Conservation (phyloP, 92 coral and sea anemone species). For the Epizoanthus rinbou region DNA sequence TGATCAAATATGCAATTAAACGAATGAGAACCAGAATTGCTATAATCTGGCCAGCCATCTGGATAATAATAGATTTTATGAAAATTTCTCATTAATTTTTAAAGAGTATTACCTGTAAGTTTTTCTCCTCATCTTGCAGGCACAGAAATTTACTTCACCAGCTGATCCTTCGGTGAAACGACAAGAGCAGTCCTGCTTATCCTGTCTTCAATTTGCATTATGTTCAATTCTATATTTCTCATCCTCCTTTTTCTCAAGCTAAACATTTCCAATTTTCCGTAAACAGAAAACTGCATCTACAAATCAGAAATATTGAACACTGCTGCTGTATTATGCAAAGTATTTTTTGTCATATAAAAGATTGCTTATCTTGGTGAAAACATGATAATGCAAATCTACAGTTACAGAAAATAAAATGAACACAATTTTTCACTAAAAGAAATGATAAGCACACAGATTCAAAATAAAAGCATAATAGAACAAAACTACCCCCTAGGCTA, state of each 20-base stretch:
- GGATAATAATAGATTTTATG: slow-evolving; percentile 44
- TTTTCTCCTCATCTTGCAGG: slow-evolving; percentile 28
- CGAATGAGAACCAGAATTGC: slow-evolving; percentile 43
- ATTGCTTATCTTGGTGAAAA: slow-evolving; percentile 39
- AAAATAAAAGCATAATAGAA: slow-evolving; percentile 12
- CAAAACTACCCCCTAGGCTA: slow-evolving; percentile 9
- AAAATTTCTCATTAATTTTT: slow-evolving; percentile 45
- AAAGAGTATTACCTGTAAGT: slow-evolving; percentile 34
- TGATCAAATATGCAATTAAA: slow-evolving; percentile 42
- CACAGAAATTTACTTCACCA: neutral
- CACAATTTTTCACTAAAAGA: slow-evolving; percentile 24
- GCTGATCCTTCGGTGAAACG: neutral
- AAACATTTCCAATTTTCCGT: slow-evolving; percentile 41
- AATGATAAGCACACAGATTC: neutral
- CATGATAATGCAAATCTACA: slow-evolving; percentile 41
- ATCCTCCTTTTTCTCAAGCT: slow-evolving; percentile 15
- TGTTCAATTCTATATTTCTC: slow-evolving; percentile 13
- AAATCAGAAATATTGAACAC: slow-evolving; percentile 40
- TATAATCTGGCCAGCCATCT: slow-evolving; percentile 47
- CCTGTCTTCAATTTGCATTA: slow-evolving; percentile 25
- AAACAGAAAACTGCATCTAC: slow-evolving; percentile 41
- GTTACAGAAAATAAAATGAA: slow-evolving; percentile 35
- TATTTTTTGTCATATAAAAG: slow-evolving; percentile 33
- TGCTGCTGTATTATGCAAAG: slow-evolving; percentile 33
- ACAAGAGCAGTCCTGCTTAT: slow-evolving; percentile 42